phyloP scores from a whole-genome alignment of 2,888 invertebrate species.

The Yponomeuta sedellus region DNA sequence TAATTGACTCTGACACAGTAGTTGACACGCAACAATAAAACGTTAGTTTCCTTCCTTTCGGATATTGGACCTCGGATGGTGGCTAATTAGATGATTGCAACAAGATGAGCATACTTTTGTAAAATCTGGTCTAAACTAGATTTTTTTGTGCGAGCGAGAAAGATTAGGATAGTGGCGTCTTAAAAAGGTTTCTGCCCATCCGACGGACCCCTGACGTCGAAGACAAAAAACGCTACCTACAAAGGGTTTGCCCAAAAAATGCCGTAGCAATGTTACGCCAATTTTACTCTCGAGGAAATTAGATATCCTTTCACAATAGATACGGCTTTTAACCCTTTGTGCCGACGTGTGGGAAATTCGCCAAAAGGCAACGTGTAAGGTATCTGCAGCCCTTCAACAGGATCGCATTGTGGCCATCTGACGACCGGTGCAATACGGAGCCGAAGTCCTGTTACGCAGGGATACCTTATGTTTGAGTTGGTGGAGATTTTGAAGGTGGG shows the following conservation, averaged over 20 bases:
- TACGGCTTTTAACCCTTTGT: constrained; percentile 64
- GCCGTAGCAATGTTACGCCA: constrained; percentile 71
- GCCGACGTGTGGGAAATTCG: constrained; percentile 61
- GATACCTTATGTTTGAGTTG: background rate
- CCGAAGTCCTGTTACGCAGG: background rate
- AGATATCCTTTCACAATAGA: constrained; percentile 70
- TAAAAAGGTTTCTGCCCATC: background rate
- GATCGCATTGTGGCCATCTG: constrained; percentile 16
- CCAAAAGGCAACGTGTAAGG: constrained; percentile 30
- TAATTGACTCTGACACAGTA: too few species aligned
- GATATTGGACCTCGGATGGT: too few species aligned
- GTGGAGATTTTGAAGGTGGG: background rate
- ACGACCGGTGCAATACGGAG: constrained; percentile 8
- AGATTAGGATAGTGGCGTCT: background rate
- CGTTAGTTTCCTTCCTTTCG: too few species aligned
- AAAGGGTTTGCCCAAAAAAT: constrained; percentile 57
- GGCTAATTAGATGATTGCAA: too few species aligned
- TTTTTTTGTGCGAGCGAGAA: background rate
- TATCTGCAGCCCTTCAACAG: constrained; percentile 30
- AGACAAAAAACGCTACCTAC: constrained; percentile 35
- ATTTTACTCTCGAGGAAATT: constrained; percentile 75
- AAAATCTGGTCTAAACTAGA: too few species aligned
- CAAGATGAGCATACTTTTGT: too few species aligned
- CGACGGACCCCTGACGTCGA: background rate
- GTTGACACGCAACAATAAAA: too few species aligned